A percentile compares a stretch with the other conserved stretches of the same genome.
These are phyloP conservation scores for Homarus gammarus DNA, from an alignment of 2,888 invertebrate species.

Conservation along the genomic window DNA sequence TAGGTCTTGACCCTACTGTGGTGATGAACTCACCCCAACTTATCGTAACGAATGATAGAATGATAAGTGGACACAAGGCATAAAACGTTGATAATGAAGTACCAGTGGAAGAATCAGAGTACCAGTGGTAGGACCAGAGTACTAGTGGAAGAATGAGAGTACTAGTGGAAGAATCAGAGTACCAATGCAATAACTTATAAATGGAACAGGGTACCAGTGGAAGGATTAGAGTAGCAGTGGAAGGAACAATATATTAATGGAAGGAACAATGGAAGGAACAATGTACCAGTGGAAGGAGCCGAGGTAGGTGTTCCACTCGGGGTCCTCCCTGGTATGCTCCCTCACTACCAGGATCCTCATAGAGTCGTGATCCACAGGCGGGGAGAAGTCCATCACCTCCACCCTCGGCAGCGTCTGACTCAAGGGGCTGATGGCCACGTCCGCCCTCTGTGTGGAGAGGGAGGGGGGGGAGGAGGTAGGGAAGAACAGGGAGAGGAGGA, in stretches of 20 bases:
- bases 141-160: too few relatives aligned
- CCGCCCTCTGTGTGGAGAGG: neutral
- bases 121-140: too few relatives aligned
- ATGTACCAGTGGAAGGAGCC: slow-evolving; percentile 22
- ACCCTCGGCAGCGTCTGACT: slow-evolving; percentile 1
- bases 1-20: too few relatives aligned
- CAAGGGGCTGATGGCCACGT: slow-evolving; percentile 32
- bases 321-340: neutral
- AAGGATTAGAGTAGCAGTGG: neutral
- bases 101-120: too few relatives aligned
- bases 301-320: slow-evolving; percentile 27
- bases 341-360: neutral
- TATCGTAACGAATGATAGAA: too few relatives aligned
- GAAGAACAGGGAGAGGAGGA: too few relatives aligned
- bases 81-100: too few relatives aligned
- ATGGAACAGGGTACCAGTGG: too few relatives aligned
- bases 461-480: neutral
- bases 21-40: too few relatives aligned
- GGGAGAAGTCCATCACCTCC: slow-evolving; percentile 28
- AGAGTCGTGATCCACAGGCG: slow-evolving; percentile 2
- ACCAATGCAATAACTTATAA: too few relatives aligned
- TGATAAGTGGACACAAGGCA: too few relatives aligned
- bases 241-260: neutral
- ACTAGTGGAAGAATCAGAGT: too few relatives aligned
- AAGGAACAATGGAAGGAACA: neutral